Conservation (phyloP, 2,888 invertebrate species). For the Callimorpha dominula region DNA sequence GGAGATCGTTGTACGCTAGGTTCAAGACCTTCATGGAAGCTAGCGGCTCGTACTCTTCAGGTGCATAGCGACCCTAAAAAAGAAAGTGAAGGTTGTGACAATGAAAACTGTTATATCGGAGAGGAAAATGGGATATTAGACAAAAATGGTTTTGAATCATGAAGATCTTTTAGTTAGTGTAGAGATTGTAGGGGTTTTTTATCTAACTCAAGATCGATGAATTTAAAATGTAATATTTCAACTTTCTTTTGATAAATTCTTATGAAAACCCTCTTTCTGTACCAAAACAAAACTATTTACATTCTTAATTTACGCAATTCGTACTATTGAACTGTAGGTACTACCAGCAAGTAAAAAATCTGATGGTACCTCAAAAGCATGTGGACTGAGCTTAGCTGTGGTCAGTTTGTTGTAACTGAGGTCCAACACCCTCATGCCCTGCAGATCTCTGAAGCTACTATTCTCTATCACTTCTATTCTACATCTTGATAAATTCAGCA, state of each 20-base stretch:
- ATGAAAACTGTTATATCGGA: no score
- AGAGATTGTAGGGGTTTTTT: no score
- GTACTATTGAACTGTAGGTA: no score
- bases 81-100: neutral
- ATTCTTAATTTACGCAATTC: no score
- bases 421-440: constrained; percentile 88
- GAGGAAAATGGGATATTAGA: no score
- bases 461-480: constrained; percentile 88
- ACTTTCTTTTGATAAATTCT: no score
- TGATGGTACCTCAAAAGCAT: constrained; percentile 89
- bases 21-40: constrained; percentile 86
- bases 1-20: constrained; percentile 90
- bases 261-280: no score
- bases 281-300: no score
- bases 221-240: no score
- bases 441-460: constrained; percentile 88
- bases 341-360: neutral
- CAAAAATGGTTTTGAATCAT: no score
- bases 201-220: no score
- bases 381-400: constrained; percentile 86
- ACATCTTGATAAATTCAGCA: constrained; percentile 88
- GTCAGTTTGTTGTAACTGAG: constrained; percentile 90
- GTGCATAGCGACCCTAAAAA: constrained; percentile 86
- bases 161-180: no score
- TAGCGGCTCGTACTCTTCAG: constrained; percentile 88